These are phyloP conservation scores for Neotragus moschatus DNA, from an alignment of 2,113 vertebrate genomes.

Conservation along the genomic window DNA sequence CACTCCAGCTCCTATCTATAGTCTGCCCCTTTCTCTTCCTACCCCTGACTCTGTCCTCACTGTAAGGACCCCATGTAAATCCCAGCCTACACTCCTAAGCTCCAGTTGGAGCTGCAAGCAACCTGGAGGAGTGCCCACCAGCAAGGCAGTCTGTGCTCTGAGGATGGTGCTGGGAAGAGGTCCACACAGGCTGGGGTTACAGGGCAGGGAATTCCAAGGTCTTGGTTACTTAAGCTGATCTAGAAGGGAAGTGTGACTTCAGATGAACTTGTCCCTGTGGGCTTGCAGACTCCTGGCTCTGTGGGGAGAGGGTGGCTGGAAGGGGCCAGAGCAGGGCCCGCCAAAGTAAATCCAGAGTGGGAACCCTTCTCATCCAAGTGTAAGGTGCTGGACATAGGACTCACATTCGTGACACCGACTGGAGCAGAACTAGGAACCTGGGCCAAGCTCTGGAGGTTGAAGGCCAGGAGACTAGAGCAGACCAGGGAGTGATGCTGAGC, in stretches of 20 bases:
- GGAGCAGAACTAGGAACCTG: not conserved
- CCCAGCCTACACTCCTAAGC: not conserved
- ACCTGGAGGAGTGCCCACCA: not conserved
- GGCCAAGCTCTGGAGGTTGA: not conserved
- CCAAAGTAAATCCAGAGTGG: not conserved
- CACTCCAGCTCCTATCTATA: accelerated
- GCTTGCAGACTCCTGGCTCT: not conserved
- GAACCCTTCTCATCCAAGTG: too few relatives aligned
- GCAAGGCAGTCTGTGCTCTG: not conserved
- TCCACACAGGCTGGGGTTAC: not conserved
- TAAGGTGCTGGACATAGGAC: not conserved
- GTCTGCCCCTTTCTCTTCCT: not conserved
- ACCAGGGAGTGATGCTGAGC: not conserved
- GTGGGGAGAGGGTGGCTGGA: not conserved
- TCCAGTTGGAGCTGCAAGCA: not conserved
- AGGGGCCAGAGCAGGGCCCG: not conserved
- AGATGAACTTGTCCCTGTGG: not conserved
- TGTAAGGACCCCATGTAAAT: not conserved
- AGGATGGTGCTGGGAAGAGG: not conserved
- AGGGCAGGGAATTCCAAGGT: not conserved
- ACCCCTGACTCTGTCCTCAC: not conserved
- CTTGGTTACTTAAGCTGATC: not conserved
- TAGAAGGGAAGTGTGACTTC: not conserved
- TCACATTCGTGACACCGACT: not conserved
- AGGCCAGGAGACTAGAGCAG: not conserved